phyloP scores from a whole-genome alignment of 1,140 invertebrate species.

The Triops cancriformis region DNA sequence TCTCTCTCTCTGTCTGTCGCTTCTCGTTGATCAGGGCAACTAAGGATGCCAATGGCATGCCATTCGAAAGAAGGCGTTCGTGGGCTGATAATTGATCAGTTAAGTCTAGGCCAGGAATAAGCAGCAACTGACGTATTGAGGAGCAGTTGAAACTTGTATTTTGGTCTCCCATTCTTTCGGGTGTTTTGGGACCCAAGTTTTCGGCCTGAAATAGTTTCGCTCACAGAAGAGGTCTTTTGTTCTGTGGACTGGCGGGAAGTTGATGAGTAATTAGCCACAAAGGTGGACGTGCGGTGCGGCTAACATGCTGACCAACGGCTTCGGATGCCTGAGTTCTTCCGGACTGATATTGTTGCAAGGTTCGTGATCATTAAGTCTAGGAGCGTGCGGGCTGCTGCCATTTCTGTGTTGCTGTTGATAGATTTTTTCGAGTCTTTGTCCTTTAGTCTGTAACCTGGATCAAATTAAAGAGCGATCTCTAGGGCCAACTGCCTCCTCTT shows the following conservation, averaged over 20 bases:
- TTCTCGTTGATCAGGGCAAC: not conserved
- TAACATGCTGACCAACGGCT: not conserved
- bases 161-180: not conserved
- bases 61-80: not conserved
- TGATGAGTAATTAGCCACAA: conserved; percentile 10
- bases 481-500: conserved; percentile 2
- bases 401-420: not conserved
- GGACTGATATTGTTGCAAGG: conserved; percentile 1
- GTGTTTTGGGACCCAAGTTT: not conserved
- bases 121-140: not conserved
- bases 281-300: not conserved
- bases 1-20: not conserved
- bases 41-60: not conserved
- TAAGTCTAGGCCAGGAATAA: not conserved
- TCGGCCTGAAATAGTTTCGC: not conserved
- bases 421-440: not conserved
- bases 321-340: not conserved
- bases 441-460: conserved; percentile 10
- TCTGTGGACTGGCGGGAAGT: not conserved
- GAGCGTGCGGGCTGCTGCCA: not conserved
- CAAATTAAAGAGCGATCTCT: conserved; percentile 14
- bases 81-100: not conserved
- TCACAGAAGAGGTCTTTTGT: not conserved
- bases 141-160: not conserved
- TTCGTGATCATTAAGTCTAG: conserved; percentile 10